Evolutionary conservation across 2,797 vertebrate genomes (phyloP).

Genomic region (Falco columbarius): DNA sequence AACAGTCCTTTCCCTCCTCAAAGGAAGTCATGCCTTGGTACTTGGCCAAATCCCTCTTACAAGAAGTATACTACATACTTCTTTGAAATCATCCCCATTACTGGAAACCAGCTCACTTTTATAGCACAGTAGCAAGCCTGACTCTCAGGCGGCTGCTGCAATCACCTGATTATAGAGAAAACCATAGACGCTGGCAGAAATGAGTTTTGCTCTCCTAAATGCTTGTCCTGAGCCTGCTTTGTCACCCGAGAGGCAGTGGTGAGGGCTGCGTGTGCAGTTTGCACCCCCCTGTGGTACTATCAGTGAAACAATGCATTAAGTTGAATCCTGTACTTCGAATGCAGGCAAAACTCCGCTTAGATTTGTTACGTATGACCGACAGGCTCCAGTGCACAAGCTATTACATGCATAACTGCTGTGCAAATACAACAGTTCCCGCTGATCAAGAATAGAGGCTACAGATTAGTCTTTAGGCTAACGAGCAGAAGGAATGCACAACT

Average conservation of each 20-base stretch:
- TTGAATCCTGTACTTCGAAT: background rate
- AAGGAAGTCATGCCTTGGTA: background rate
- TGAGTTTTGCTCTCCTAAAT: background rate
- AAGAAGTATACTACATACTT: background rate
- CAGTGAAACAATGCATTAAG: fast-evolving
- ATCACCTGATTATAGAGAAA: background rate
- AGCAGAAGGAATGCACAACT: background rate
- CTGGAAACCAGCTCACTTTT: background rate
- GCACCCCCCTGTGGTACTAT: conserved; percentile 11
- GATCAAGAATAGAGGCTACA: background rate
- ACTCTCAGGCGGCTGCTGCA: background rate
- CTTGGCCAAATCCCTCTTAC: background rate
- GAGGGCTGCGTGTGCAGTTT: background rate
- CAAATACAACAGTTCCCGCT: background rate
- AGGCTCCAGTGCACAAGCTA: background rate
- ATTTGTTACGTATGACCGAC: background rate
- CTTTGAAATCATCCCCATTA: background rate
- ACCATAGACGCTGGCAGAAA: background rate
- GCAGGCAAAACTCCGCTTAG: background rate
- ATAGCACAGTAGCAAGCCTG: background rate
- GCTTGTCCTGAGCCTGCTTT: background rate
- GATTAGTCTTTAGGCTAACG: background rate
- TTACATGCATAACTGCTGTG: background rate
- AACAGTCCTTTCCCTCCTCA: background rate
- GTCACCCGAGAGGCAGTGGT: background rate